A percentile compares a stretch with the other conserved stretches of the same genome.
phyloP scores from a whole-genome alignment of 2,888 invertebrate genomes.

The Aleiodes testaceus region DNA sequence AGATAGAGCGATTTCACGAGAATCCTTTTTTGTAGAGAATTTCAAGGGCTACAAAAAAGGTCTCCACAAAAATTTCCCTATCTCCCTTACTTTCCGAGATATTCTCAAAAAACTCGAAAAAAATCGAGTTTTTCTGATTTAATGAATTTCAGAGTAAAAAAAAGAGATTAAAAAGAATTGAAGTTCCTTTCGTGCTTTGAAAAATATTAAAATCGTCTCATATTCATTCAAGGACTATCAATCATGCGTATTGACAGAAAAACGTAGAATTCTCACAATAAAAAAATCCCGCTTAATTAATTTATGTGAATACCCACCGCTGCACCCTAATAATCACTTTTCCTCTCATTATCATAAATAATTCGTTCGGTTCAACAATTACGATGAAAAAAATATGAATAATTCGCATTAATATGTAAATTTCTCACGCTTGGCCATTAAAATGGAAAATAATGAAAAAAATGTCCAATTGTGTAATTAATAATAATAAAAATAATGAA shows the following conservation, averaged over 20 bases:
- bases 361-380: neutral
- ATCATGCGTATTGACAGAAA: conserved; percentile 15
- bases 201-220: conserved; percentile 1
- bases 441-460: conserved; percentile 59
- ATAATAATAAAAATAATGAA: conserved; percentile 36
- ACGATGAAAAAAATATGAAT: neutral
- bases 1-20: too few species aligned
- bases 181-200: neutral
- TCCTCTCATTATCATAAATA: neutral
- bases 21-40: too few species aligned
- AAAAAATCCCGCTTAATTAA: conserved; percentile 8
- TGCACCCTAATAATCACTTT: conserved; percentile 14
- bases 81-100: too few species aligned
- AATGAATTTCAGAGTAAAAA: neutral
- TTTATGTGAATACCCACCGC: conserved; percentile 19
- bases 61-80: too few species aligned
- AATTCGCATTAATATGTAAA: conserved; percentile 29
- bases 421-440: conserved; percentile 69
- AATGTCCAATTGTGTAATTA: conserved; percentile 31
- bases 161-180: neutral
- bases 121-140: neutral
- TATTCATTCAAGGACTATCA: conserved; percentile 18
- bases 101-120: too few species aligned
- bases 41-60: too few species aligned
- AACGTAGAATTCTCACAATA: neutral